Percentiles rank a stretch among this genome's conserved stretches.
Evolutionary conservation across 2,888 invertebrate genomes (phyloP).

Genomic region (Oscheius sp.): DNA sequence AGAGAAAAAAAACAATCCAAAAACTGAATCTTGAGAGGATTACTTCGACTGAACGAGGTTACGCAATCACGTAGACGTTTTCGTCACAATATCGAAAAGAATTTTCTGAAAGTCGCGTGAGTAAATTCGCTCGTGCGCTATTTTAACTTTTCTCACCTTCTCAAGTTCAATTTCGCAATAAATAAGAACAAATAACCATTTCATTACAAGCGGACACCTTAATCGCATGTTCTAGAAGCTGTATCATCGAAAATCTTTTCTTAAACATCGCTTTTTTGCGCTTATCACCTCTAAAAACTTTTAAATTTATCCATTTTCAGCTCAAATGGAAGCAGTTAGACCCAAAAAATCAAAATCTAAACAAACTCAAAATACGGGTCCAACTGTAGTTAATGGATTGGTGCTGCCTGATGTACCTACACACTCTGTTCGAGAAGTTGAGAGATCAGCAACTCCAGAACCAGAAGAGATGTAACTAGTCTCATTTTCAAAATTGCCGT

Average conservation of each 20-base stretch:
- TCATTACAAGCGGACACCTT: background rate
- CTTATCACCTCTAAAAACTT: background rate
- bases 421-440: background rate
- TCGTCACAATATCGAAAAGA: too few relatives aligned
- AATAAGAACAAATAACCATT: background rate
- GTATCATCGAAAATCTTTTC: too few relatives aligned
- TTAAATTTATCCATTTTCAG: too few relatives aligned
- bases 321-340: conserved; percentile 13
- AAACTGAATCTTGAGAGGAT: too few relatives aligned
- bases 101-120: too few relatives aligned
- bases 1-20: background rate
- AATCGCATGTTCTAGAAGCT: background rate
- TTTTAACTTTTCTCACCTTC: background rate
- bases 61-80: too few relatives aligned
- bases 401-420: conserved; percentile 24
- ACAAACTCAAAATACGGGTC: background rate
- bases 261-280: background rate
- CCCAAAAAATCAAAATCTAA: conserved; percentile 17
- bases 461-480: conserved; percentile 31
- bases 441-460: conserved; percentile 6
- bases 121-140: background rate
- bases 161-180: background rate
- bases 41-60: too few relatives aligned
- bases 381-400: conserved; percentile 13
- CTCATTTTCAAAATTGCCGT: background rate